phyloP scores from a whole-genome alignment of 2,888 invertebrate species.

The Campaea margaritaria region DNA sequence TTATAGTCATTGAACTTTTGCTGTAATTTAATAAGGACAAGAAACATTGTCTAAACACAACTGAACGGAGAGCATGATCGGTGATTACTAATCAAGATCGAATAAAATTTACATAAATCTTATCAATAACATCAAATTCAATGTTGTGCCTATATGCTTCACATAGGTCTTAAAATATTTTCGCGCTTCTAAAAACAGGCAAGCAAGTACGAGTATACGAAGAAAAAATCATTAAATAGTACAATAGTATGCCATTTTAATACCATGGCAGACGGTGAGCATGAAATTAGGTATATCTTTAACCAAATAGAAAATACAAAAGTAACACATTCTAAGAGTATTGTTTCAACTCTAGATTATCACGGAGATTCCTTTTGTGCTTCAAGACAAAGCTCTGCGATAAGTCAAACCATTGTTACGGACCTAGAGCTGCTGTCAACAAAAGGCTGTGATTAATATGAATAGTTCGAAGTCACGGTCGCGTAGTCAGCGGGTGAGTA shows the following conservation, averaged over 20 bases:
- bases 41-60: conserved; percentile 19
- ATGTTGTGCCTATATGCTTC: conserved; percentile 8
- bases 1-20: conserved; percentile 1
- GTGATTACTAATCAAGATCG: conserved; percentile 25
- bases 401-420: conserved; percentile 37
- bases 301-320: not conserved
- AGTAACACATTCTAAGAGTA: not conserved
- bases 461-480: conserved; percentile 56
- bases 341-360: conserved; percentile 8
- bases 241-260: too few species aligned
- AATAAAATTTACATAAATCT: conserved; percentile 23
- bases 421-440: conserved; percentile 51
- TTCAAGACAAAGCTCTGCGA: conserved; percentile 9
- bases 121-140: conserved; percentile 19
- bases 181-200: too few species aligned
- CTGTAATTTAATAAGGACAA: conserved; percentile 26
- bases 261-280: too few species aligned
- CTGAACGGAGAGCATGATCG: conserved; percentile 20
- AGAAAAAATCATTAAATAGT: too few species aligned
- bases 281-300: not conserved
- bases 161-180: not conserved
- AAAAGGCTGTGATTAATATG: conserved; percentile 58
- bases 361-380: conserved; percentile 8
- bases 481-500: conserved; percentile 60
- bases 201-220: too few species aligned